A percentile compares a stretch with the other conserved stretches of the same genome.
phyloP scores from a whole-genome alignment of 2,888 invertebrate genomes.

The Drosophila birchii region DNA sequence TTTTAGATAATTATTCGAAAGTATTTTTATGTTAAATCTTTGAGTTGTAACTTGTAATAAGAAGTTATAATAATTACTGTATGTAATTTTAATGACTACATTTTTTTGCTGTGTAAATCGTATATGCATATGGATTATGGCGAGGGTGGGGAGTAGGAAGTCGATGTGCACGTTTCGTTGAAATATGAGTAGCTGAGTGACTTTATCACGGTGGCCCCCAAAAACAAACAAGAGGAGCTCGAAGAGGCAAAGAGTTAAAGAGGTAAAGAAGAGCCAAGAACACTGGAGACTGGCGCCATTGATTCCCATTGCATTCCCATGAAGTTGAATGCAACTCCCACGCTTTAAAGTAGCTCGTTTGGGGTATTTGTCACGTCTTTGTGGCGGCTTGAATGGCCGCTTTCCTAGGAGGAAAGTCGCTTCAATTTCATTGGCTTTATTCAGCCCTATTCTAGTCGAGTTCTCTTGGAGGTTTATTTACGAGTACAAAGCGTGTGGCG shows the following conservation, averaged over 20 bases:
- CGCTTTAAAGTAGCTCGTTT: constrained; percentile 75
- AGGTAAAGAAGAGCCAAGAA: constrained; percentile 9
- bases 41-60: neutral
- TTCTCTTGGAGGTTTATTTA: constrained; percentile 58
- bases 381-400: constrained; percentile 29
- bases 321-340: constrained; percentile 72
- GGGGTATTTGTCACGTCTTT: constrained; percentile 79
- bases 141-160: constrained; percentile 53
- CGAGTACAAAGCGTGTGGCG: constrained; percentile 61
- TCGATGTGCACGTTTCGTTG: constrained; percentile 70
- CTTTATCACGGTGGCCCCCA: constrained; percentile 53
- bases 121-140: constrained; percentile 46
- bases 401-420: constrained; percentile 24
- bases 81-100: neutral
- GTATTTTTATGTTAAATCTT: neutral
- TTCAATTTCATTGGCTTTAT: constrained; percentile 17
- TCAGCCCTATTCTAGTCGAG: constrained; percentile 20
- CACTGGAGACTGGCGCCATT: constrained; percentile 60
- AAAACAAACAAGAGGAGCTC: constrained; percentile 10
- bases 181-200: constrained; percentile 74
- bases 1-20: neutral
- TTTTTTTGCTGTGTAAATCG: constrained; percentile 29
- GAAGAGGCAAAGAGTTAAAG: neutral
- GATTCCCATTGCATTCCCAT: constrained; percentile 57
- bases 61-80: neutral